Percentiles rank a stretch among this genome's conserved stretches.
These are phyloP conservation scores for Pissodes strobi DNA, from an alignment of 1,140 invertebrate genomes.

Conservation along the genomic window DNA sequence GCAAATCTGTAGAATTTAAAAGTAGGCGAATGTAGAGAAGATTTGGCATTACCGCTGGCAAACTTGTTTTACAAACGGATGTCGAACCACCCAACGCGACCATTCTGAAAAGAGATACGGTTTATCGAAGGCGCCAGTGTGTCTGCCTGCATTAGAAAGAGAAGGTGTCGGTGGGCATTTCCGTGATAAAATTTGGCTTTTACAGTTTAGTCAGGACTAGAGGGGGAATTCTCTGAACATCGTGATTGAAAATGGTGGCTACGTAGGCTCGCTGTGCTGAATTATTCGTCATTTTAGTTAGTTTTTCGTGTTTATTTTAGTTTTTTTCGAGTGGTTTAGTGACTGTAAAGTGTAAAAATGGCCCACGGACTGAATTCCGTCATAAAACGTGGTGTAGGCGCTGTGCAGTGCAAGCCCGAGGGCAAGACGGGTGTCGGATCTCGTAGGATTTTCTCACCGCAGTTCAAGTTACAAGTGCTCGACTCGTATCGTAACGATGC, in stretches of 20 bases:
- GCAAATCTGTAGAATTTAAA: too few species aligned
- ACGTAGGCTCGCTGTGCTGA: slow-evolving; percentile 46
- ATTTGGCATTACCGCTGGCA: slow-evolving; percentile 61
- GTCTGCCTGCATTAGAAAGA: slow-evolving; percentile 27
- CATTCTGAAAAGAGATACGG: slow-evolving; percentile 37
- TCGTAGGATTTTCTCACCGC: slow-evolving; percentile 79
- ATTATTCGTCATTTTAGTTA: slow-evolving; percentile 44
- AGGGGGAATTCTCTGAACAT: slow-evolving; percentile 55
- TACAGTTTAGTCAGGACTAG: slow-evolving; percentile 54
- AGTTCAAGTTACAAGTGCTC: slow-evolving; percentile 84
- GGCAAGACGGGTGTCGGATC: slow-evolving; percentile 69
- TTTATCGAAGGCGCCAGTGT: slow-evolving; percentile 9
- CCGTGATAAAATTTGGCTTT: slow-evolving; percentile 39
- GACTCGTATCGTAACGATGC: slow-evolving; percentile 81
- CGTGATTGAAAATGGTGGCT: slow-evolving; percentile 56
- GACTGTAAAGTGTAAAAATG: slow-evolving; percentile 55
- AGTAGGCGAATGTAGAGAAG: slow-evolving; percentile 26
- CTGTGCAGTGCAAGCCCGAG: slow-evolving; percentile 52
- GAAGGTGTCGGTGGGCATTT: slow-evolving; percentile 15
- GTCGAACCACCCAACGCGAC: slow-evolving; percentile 56
- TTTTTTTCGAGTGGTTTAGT: slow-evolving; percentile 44
- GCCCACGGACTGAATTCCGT: slow-evolving; percentile 62
- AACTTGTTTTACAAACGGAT: slow-evolving; percentile 71
- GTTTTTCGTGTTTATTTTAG: slow-evolving; percentile 44
- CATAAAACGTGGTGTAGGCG: slow-evolving; percentile 59